Percentiles rank a stretch among this genome's conserved stretches.
Conservation (phyloP, 2,113 vertebrate genomes). For the Mungos mungo region DNA sequence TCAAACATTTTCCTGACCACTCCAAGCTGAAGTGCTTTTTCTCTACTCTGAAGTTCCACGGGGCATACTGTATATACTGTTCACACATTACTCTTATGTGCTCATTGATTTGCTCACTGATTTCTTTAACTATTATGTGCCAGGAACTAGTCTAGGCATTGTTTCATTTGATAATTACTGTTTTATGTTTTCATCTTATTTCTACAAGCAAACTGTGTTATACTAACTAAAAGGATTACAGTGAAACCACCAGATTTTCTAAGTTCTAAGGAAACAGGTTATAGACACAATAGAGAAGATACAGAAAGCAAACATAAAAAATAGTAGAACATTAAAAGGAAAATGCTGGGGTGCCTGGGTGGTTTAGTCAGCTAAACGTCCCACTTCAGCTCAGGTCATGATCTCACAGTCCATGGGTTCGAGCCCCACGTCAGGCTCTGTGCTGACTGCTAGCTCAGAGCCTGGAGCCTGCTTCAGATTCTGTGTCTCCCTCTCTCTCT, state of each 20-base stretch:
- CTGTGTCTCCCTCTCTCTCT: too few species aligned
- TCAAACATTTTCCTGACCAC: neutral
- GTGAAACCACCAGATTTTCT: neutral
- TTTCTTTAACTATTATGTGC: neutral
- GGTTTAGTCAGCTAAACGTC: too few species aligned
- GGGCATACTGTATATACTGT: neutral
- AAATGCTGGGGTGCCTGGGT: neutral
- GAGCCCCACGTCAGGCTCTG: too few species aligned
- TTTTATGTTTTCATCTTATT: neutral
- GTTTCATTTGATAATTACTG: neutral
- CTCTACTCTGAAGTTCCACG: neutral
- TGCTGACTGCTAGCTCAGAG: too few species aligned
- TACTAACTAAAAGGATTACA: neutral
- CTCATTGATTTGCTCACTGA: neutral
- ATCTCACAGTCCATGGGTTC: too few species aligned
- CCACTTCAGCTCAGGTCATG: too few species aligned
- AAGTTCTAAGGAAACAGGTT: neutral
- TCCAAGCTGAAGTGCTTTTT: neutral
- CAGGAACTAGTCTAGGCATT: neutral
- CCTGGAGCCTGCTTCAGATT: too few species aligned
- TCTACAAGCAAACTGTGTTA: neutral
- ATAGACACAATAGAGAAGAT: neutral
- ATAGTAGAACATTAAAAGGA: neutral
- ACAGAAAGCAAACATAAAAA: slow-evolving; percentile 5
- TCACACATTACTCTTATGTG: neutral